phyloP scores from a whole-genome alignment of 2,113 vertebrate genomes.

The Hyla sarda region DNA sequence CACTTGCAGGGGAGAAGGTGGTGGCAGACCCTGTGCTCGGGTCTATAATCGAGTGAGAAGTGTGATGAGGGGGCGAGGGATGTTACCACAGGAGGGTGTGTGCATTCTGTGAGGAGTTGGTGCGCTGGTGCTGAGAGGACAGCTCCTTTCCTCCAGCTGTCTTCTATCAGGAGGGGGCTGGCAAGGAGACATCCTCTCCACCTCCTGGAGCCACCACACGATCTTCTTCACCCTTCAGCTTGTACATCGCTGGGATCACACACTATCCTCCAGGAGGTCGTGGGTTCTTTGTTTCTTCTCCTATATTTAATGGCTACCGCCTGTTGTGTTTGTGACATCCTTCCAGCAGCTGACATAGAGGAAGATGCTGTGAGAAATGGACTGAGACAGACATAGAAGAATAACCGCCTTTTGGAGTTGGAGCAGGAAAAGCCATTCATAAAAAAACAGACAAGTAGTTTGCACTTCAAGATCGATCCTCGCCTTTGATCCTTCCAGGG shows the following conservation, averaged over 20 bases:
- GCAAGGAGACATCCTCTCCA: constrained; percentile 16
- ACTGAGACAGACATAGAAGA: not conserved
- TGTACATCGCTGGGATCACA: not conserved
- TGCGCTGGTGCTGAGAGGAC: constrained; percentile 61
- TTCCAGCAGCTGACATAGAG: not conserved
- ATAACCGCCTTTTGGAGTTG: not conserved
- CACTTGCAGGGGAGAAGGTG: constrained; percentile 40
- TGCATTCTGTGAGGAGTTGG: constrained; percentile 29
- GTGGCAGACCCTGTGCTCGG: not conserved
- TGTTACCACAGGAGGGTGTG: constrained; percentile 32
- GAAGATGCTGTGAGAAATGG: constrained; percentile 6
- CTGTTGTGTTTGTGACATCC: constrained; percentile 41
- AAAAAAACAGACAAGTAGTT: constrained; percentile 73
- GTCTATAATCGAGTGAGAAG: constrained; percentile 16
- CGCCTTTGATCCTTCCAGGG: constrained; percentile 29
- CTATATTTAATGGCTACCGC: constrained; percentile 54
- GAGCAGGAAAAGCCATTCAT: not conserved
- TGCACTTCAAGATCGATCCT: constrained; percentile 43
- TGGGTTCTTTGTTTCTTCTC: constrained; percentile 59
- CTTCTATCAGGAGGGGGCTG: constrained; percentile 24
- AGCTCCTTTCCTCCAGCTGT: constrained; percentile 57
- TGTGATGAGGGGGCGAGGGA: constrained; percentile 25
- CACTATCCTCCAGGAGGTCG: constrained; percentile 3
- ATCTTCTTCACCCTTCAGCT: constrained; percentile 33
- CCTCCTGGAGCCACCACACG: constrained; percentile 15